phyloP scores from a whole-genome alignment of 1,140 invertebrate genomes.

The Solenopsis fugax region DNA sequence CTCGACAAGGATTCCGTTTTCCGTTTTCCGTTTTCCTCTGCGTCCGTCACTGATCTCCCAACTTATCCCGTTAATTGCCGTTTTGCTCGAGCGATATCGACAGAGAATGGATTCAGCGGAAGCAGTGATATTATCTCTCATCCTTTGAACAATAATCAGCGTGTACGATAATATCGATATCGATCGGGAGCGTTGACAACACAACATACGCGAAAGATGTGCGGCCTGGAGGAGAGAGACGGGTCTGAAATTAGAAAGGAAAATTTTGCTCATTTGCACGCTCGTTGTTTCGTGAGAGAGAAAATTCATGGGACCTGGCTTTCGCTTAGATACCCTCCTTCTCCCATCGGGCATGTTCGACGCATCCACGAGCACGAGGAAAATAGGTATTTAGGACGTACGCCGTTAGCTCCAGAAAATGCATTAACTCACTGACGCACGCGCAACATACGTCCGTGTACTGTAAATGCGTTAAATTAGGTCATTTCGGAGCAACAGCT shows the following conservation, averaged over 20 bases:
- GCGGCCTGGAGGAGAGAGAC: too few relatives aligned
- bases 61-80: slow-evolving; percentile 18
- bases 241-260: slow-evolving; percentile 19
- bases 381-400: slow-evolving; percentile 39
- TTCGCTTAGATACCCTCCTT: slow-evolving; percentile 16
- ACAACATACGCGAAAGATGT: neutral
- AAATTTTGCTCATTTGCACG: neutral
- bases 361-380: neutral
- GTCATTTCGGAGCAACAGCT: slow-evolving; percentile 50
- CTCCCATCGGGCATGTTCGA: neutral
- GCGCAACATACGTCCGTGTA: slow-evolving; percentile 31
- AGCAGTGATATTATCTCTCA: neutral
- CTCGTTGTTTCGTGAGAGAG: neutral
- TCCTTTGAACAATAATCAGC: neutral
- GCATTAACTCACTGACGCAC: slow-evolving; percentile 53
- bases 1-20: slow-evolving; percentile 18
- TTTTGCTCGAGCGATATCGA: neutral
- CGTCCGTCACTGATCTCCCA: neutral
- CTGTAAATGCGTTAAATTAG: slow-evolving; percentile 48
- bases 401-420: slow-evolving; percentile 50
- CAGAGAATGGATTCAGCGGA: neutral
- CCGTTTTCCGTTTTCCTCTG: neutral
- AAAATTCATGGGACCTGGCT: neutral
- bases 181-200: neutral
- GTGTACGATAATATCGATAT: neutral